Percentiles rank a stretch among this genome's conserved stretches.
Evolutionary conservation across 1,140 invertebrate genomes (phyloP).

Genomic region (Meloidogyne hapla): DNA sequence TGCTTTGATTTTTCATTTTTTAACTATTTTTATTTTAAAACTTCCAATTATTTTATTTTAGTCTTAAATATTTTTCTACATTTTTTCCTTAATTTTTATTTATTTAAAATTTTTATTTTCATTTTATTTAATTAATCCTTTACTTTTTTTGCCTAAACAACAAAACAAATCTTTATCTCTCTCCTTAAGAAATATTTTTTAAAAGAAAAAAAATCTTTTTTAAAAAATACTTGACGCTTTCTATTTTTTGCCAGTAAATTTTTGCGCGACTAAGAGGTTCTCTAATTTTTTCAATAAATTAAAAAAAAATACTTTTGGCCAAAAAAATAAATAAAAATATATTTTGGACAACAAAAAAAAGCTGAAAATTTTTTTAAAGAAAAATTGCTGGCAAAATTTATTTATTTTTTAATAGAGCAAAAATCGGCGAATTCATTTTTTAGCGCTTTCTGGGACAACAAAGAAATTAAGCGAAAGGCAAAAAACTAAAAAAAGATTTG

Average conservation of each 20-base stretch:
- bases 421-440: neutral
- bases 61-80: too few species aligned
- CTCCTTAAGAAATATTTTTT: too few species aligned
- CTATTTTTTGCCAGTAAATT: neutral
- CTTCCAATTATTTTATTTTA: too few species aligned
- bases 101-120: too few species aligned
- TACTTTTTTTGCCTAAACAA: too few species aligned
- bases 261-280: neutral
- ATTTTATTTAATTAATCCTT: too few species aligned
- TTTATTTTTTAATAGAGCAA: neutral
- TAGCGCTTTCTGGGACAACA: neutral
- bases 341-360: neutral
- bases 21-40: too few species aligned
- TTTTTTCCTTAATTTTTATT: too few species aligned
- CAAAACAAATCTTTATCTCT: too few species aligned
- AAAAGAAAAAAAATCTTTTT: too few species aligned
- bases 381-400: neutral
- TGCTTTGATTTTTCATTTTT: too few species aligned
- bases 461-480: neutral
- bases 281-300: neutral
- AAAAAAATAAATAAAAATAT: neutral
- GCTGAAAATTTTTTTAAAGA: neutral
- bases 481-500: neutral
- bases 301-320: neutral
- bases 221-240: too few species aligned